phyloP scores from a whole-genome alignment of 2,797 vertebrate genomes.

The Etheostoma nigrum region DNA sequence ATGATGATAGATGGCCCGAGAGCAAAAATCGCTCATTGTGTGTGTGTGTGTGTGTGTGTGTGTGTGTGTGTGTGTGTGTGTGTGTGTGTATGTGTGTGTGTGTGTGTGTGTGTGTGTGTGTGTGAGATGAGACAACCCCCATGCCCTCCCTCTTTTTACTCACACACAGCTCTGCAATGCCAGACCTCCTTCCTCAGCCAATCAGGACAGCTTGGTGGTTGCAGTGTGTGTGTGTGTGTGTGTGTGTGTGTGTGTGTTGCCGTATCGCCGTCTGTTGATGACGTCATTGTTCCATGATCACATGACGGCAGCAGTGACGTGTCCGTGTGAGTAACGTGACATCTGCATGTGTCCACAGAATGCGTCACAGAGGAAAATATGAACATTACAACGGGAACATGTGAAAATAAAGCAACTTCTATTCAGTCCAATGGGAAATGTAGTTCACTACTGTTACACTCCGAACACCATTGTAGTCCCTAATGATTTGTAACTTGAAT shows the following conservation, averaged over 20 bases:
- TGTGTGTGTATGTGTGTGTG: slow-evolving; percentile 1
- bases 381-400: neutral
- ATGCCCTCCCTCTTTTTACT: slow-evolving; percentile 8
- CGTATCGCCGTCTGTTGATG: slow-evolving; percentile 48
- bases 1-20: slow-evolving; percentile 38
- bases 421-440: neutral
- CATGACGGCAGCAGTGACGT: slow-evolving; percentile 34
- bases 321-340: neutral
- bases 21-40: slow-evolving; percentile 27
- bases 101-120: slow-evolving; percentile 15
- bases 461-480: too few relatives aligned
- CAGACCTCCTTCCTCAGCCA: slow-evolving; percentile 61
- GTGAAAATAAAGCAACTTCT: neutral
- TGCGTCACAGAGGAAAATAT: neutral
- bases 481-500: too few relatives aligned
- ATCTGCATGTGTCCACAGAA: slow-evolving; percentile 11
- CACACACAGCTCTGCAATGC: slow-evolving; percentile 44
- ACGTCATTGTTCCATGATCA: slow-evolving; percentile 56
- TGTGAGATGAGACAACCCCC: slow-evolving; percentile 17
- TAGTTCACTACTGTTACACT: neutral
- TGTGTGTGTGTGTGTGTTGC: neutral
- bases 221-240: neutral
- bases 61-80: slow-evolving; percentile 13
- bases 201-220: slow-evolving; percentile 36
- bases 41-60: neutral